phyloP scores from a whole-genome alignment of 2,888 invertebrate genomes.

The Epsilonema sp. region DNA sequence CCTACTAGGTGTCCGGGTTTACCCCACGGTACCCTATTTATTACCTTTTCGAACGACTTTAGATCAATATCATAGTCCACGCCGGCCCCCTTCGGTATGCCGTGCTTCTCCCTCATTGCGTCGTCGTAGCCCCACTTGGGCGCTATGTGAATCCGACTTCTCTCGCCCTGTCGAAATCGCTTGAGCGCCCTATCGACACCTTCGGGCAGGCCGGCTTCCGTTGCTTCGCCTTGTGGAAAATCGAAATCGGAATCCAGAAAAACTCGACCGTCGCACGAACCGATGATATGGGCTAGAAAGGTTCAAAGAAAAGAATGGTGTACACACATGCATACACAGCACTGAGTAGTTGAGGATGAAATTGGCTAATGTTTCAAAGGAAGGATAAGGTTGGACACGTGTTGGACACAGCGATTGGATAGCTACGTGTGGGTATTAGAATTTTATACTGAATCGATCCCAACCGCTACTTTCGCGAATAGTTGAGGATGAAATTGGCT shows the following conservation, averaged over 20 bases:
- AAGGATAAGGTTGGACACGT: too few species aligned
- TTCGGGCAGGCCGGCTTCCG: constrained; percentile 48
- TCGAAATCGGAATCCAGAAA: constrained; percentile 64
- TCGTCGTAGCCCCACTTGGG: constrained; percentile 59
- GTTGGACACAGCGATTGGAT: too few species aligned
- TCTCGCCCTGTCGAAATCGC: constrained; percentile 52
- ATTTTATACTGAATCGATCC: too few species aligned
- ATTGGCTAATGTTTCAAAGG: too few species aligned
- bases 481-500: too few species aligned
- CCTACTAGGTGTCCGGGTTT: too few species aligned
- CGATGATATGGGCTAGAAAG: constrained; percentile 50
- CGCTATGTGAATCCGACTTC: constrained; percentile 43
- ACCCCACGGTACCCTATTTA: too few species aligned
- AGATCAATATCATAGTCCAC: constrained; percentile 62
- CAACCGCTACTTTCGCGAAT: too few species aligned
- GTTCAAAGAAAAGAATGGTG: too few species aligned
- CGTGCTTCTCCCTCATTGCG: constrained; percentile 45
- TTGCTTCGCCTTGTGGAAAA: constrained; percentile 68
- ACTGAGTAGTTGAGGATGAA: too few species aligned
- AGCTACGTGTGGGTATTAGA: too few species aligned
- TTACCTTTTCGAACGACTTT: constrained; percentile 58
- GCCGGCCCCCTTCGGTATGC: constrained; percentile 55
- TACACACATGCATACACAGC: too few species aligned
- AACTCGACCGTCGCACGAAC: constrained; percentile 42
- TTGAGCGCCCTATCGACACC: constrained; percentile 62